phyloP scores from a whole-genome alignment of 2,797 vertebrate genomes.

The Hirundo rustica region DNA sequence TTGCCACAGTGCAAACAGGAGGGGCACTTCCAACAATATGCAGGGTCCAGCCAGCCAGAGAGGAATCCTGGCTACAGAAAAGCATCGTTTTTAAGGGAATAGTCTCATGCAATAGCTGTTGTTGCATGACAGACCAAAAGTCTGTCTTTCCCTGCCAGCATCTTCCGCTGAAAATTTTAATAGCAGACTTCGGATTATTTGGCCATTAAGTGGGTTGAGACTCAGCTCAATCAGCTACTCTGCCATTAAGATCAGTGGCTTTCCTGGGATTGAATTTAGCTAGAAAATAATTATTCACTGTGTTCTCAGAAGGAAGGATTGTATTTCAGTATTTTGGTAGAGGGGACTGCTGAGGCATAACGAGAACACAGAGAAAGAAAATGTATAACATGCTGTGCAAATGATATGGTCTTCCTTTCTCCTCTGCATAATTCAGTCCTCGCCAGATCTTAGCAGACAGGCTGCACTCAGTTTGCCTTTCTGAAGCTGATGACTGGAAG shows the following conservation, averaged over 20 bases:
- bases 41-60: neutral
- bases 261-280: neutral
- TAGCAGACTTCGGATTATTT: neutral
- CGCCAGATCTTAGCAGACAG: neutral
- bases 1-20: neutral
- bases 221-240: neutral
- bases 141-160: neutral
- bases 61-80: neutral
- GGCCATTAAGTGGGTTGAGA: neutral
- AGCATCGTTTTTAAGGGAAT: neutral
- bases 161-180: neutral
- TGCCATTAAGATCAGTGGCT: neutral
- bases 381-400: constrained; percentile 17
- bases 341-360: constrained; percentile 12
- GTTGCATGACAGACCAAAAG: neutral
- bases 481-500: neutral
- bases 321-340: constrained; percentile 1
- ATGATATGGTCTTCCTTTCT: constrained; percentile 1
- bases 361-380: neutral
- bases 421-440: constrained; percentile 19
- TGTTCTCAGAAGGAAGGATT: constrained; percentile 7
- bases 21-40: neutral
- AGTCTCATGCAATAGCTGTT: neutral
- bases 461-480: constrained; percentile 11
- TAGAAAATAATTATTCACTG: constrained; percentile 7